Conservation (phyloP, 2,797 vertebrate species). For the Lutjanus campechanus region DNA sequence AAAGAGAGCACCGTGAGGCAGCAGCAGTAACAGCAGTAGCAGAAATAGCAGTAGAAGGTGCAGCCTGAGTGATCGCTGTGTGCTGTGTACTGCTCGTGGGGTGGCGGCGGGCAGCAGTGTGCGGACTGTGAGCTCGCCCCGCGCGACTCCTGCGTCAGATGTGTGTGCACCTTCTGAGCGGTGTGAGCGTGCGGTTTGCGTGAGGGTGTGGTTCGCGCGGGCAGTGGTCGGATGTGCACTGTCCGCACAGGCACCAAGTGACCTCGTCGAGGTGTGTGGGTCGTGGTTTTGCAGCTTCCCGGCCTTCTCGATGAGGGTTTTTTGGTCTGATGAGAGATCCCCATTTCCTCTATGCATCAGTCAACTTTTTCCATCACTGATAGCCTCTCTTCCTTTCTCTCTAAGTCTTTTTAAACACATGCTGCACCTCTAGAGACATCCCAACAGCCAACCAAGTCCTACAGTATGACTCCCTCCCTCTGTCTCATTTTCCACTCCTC, state of each 20-base stretch:
- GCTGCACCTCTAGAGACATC: slow-evolving; percentile 77
- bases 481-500: slow-evolving; percentile 76
- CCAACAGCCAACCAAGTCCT: slow-evolving; percentile 85
- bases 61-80: slow-evolving; percentile 82
- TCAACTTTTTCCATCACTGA: slow-evolving; percentile 73
- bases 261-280: slow-evolving; percentile 59
- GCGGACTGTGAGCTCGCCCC: slow-evolving; percentile 52
- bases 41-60: slow-evolving; percentile 87
- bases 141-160: slow-evolving; percentile 50
- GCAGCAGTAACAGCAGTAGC: slow-evolving; percentile 87
- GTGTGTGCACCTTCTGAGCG: slow-evolving; percentile 52
- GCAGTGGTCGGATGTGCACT: slow-evolving; percentile 69
- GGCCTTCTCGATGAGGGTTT: slow-evolving; percentile 72
- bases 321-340: slow-evolving; percentile 81
- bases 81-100: slow-evolving; percentile 61
- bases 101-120: slow-evolving; percentile 54
- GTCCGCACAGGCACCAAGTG: slow-evolving; percentile 61
- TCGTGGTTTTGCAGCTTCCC: slow-evolving; percentile 60
- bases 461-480: slow-evolving; percentile 76
- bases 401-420: slow-evolving; percentile 82
- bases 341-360: slow-evolving; percentile 78
- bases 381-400: slow-evolving; percentile 66
- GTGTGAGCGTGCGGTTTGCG: slow-evolving; percentile 69
- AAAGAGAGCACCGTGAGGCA: slow-evolving; percentile 86
- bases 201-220: slow-evolving; percentile 59